phyloP scores from a whole-genome alignment of 2,888 invertebrate genomes.

The Oithona nana region DNA sequence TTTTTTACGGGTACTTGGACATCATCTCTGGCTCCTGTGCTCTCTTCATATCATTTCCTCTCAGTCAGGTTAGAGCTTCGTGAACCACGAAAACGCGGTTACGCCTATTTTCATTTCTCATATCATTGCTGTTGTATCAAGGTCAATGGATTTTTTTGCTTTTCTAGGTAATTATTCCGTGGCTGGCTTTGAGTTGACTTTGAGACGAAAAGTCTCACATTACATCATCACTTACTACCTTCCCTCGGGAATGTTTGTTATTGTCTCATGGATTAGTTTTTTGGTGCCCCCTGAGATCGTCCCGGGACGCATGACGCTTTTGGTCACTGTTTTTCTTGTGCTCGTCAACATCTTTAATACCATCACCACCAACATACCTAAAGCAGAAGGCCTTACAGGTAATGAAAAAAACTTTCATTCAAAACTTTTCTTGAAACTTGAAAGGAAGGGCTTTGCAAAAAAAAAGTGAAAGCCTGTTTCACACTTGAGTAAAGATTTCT shows the following conservation, averaged over 20 bases:
- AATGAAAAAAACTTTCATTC: background rate
- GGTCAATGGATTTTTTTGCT: background rate
- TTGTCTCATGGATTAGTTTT: slow-evolving; percentile 18
- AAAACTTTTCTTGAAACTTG: background rate
- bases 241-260: slow-evolving; percentile 17
- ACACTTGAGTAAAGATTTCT: background rate
- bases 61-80: no score
- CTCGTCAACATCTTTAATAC: slow-evolving; percentile 17
- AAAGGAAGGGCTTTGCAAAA: background rate
- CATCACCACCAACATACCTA: slow-evolving; percentile 17
- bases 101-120: background rate
- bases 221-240: slow-evolving; percentile 18
- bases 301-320: slow-evolving; percentile 16
- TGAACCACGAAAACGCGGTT: no score
- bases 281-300: slow-evolving; percentile 17
- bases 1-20: no score
- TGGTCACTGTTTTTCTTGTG: slow-evolving; percentile 17
- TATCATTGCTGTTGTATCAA: background rate
- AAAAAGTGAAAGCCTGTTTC: background rate
- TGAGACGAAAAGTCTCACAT: slow-evolving; percentile 16
- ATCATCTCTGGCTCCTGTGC: no score
- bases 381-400: slow-evolving; percentile 7
- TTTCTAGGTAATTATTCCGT: slow-evolving; percentile 15
- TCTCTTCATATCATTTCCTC: no score
- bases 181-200: slow-evolving; percentile 14